Conservation (phyloP, 1,140 invertebrate species). For the Ceratina australensis region DNA sequence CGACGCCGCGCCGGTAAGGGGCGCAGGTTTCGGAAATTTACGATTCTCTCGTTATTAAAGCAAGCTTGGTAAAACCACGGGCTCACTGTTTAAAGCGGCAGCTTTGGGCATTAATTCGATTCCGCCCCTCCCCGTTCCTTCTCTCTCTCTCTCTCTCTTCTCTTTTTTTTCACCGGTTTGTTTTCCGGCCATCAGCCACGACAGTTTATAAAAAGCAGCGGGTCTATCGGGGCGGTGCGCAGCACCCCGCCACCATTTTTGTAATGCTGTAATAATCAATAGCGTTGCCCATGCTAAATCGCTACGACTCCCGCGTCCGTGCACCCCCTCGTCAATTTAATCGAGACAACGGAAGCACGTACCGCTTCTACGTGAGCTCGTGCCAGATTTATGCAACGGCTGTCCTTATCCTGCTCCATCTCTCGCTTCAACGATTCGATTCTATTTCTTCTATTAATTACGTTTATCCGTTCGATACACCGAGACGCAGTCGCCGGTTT, state of each 20-base stretch:
- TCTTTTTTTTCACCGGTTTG: constrained; percentile 29
- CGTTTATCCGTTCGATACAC: no score
- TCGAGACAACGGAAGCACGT: constrained; percentile 45
- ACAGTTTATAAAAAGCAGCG: constrained; percentile 46
- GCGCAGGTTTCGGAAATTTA: constrained; percentile 37
- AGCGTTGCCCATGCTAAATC: constrained; percentile 33
- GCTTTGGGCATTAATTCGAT: constrained; percentile 43
- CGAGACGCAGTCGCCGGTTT: no score
- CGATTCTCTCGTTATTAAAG: constrained; percentile 48
- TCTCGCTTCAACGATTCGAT: no score
- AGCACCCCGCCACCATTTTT: constrained; percentile 19
- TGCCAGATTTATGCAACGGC: not conserved
- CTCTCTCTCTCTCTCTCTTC: no score
- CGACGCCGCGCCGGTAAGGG: not conserved
- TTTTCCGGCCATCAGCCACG: constrained; percentile 40
- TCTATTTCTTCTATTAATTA: no score
- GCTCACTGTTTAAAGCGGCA: constrained; percentile 38
- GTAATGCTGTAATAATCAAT: constrained; percentile 50
- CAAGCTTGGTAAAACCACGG: constrained; percentile 24
- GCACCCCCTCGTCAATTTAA: constrained; percentile 25
- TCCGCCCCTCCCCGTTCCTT: constrained; percentile 1
- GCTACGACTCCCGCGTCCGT: not conserved
- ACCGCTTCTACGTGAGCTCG: constrained; percentile 30
- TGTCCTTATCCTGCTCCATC: no score
- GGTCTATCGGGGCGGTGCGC: constrained; percentile 26